These are phyloP conservation scores for Hemitrygon akajei DNA, from an alignment of 2,797 vertebrate species.

Conservation along the genomic window DNA sequence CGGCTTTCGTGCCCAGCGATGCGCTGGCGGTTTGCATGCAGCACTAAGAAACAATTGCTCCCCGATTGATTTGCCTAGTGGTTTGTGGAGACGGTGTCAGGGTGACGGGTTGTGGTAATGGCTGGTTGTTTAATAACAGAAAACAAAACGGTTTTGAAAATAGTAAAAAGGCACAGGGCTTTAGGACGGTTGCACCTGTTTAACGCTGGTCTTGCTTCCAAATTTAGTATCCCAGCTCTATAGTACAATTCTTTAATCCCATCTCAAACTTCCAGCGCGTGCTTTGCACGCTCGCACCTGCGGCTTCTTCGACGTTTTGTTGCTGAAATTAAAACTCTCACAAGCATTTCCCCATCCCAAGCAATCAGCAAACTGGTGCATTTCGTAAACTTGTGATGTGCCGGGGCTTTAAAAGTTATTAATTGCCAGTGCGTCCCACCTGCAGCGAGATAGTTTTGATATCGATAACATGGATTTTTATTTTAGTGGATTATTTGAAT, in stretches of 20 bases:
- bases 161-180: neutral
- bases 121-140: neutral
- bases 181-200: neutral
- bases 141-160: neutral
- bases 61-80: neutral
- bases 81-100: too few species aligned
- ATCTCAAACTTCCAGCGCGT: neutral
- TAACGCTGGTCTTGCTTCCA: neutral
- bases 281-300: neutral
- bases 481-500: neutral
- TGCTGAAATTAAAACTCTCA: neutral
- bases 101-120: too few species aligned
- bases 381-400: too few species aligned
- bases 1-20: too few species aligned
- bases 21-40: neutral
- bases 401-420: neutral
- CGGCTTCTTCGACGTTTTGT: too few species aligned
- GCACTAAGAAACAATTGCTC: neutral
- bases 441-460: too few species aligned
- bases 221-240: neutral
- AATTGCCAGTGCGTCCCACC: neutral
- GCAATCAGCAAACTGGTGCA: neutral
- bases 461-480: neutral
- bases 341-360: neutral
- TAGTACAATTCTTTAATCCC: neutral